Evolutionary conservation across 2,797 vertebrate genomes (phyloP), one percentile per base, ranked within the genome.

Genomic region (Gymnothorax javanicus): DNA sequence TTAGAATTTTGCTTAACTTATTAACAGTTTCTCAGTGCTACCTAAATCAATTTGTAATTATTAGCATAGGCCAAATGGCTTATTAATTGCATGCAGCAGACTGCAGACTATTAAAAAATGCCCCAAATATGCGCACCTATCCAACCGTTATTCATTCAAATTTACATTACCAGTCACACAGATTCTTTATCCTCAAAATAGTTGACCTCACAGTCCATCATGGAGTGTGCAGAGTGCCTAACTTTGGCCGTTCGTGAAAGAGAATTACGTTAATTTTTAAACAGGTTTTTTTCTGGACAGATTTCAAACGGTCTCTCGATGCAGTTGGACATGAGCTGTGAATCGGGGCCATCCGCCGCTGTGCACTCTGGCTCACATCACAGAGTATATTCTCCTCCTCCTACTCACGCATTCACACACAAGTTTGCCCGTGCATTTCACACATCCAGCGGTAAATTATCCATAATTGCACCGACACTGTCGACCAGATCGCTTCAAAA

Each of bases 401-500:
- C 25, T 20, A 50, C 62, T 1, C 20, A n/a, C 62, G 11, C 62
- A n/a, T 15, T 43, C 33, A 33, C 69, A 73, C 25, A 77, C 43
- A 50, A 15, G 20, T 13, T 15, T 43, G 8, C 11, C 27, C 15
- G 6, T 15, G 2, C 71, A 50, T 43, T 75, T 33, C 27, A 43
- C 73, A 50, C 73, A 15, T 1, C 7, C 1, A 9, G 73, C 6
- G 43, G 15, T 15, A 50, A 23, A 43, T 43, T 43, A 77, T 50
- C 33, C 50, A 17, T 33, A 1, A 9, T 27, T 27, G n/a, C 33
- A 84, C 60, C 64, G 27, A 84, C 33, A 52, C 82, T 23, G 4
- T n/a, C 59, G 23, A 77, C n/a, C 75, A 56, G n/a, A 86, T 50
- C 56, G 50, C 56, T 86, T 79, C 59, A 73, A 67, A 20, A 52